Evolutionary conservation across 2,113 vertebrate species (phyloP), one percentile per base, ranked within the genome.

Genomic region (Reinhardtius hippoglossoides): DNA sequence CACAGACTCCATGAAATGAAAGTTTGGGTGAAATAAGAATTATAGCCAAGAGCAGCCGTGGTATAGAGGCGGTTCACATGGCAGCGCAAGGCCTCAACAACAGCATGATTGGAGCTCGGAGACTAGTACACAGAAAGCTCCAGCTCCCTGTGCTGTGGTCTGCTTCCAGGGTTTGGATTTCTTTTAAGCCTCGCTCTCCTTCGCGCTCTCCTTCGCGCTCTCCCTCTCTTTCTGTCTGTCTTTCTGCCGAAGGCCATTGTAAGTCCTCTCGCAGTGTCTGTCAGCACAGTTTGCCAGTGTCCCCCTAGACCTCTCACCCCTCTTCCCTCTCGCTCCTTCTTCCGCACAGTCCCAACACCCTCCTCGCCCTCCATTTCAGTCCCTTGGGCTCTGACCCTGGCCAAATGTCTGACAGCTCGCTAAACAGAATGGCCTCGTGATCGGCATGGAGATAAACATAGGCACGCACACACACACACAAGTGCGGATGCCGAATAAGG

Each of bases 331-430:
- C 42, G n/a, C 40, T 65, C 40, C 9, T 26, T 67, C 54, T 48
- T 18, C 64, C 52, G 54, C 48, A 9, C 56, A 31, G 31, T 65
- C 60, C 37, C 55, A 4, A 42, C 52, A 12, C 57, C 57, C 23
- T 58, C 58, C 58, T 62, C 67, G 37, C 58, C 67, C 65, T 35
- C 67, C 16, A 37, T 71, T 61, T 54, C 67, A 44, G 74, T 79
- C 83, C 69, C 84, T 23, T n/a, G 79, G 87, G 87, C 73, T 87
- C 77, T 92, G 88, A 93, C 89, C 89, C 80, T 80, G 83, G 82
- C 90, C 80, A 90, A 85, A 89, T 88, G 80, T 85, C 90, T 88
- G 90, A 92, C 91, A 92, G 92, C 88, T 92, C 87, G 74, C 89
- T 91, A 91, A 92, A 89, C 86, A 89, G 82, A 88, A 69, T 13